A percentile compares a stretch with the other conserved stretches of the same genome.
Evolutionary conservation across 2,797 vertebrate species (phyloP).

Genomic region (Cheirogaleus major): DNA sequence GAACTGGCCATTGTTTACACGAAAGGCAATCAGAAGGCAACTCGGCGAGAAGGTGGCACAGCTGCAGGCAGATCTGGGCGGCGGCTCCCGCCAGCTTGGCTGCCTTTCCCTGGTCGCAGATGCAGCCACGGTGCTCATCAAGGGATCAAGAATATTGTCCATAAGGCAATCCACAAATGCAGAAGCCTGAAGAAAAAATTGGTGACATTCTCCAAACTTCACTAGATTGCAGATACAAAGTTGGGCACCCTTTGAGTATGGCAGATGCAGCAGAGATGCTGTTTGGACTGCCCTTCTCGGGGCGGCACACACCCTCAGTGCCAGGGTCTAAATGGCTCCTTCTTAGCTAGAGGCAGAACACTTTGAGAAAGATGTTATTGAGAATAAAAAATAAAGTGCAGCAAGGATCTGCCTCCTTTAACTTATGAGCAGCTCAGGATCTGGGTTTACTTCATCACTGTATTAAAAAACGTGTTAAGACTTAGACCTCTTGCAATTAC

Average conservation of each 20-base stretch:
- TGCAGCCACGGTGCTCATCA: constrained; percentile 90
- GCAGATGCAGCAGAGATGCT: constrained; percentile 88
- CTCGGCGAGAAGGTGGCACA: constrained; percentile 90
- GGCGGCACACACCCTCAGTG: constrained; percentile 93
- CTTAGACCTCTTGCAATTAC: constrained; percentile 91
- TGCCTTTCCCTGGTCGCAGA: constrained; percentile 93
- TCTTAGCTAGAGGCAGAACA: constrained; percentile 88
- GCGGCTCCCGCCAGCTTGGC: constrained; percentile 93
- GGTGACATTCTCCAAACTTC: constrained; percentile 94
- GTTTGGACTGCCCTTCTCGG: constrained; percentile 91
- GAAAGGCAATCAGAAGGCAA: constrained; percentile 91
- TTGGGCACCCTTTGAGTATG: constrained; percentile 86
- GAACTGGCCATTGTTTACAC: constrained; percentile 92
- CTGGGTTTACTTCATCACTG: constrained; percentile 90
- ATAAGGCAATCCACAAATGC: constrained; percentile 91
- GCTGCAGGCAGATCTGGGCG: constrained; percentile 91
- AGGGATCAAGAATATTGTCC: constrained; percentile 93
- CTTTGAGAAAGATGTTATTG: constrained; percentile 90
- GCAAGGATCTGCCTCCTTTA: constrained; percentile 88
- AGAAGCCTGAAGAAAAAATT: constrained; percentile 84
- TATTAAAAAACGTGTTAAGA: constrained; percentile 91
- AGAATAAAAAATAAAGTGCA: constrained; percentile 89
- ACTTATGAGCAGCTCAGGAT: constrained; percentile 91
- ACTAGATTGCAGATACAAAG: constrained; percentile 91
- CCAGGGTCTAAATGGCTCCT: constrained; percentile 94